Conservation (phyloP, 2,113 vertebrate genomes). For the Charina bottae region DNA sequence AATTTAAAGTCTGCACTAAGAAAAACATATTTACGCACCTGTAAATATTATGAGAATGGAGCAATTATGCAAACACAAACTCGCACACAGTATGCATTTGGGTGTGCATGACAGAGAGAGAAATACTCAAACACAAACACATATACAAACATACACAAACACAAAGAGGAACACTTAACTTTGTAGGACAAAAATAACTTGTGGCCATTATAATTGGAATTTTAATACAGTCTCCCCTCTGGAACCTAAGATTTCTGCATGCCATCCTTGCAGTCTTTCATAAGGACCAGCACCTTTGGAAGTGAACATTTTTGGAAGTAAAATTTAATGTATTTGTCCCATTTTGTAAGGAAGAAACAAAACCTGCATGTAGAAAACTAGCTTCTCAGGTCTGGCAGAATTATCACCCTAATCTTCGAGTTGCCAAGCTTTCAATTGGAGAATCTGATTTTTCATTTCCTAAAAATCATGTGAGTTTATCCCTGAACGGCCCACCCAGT, state of each 20-base stretch:
- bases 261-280: not conserved
- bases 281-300: not conserved
- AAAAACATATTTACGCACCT: not conserved
- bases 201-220: not conserved
- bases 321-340: too few relatives aligned
- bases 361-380: not conserved
- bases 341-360: not conserved
- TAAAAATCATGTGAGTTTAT: not conserved
- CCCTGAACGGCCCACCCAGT: not conserved
- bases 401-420: not conserved
- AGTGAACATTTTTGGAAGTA: not conserved
- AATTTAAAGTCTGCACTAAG: not conserved
- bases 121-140: not conserved
- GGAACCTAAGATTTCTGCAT: not conserved
- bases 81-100: not conserved
- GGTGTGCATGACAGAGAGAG: not conserved
- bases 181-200: not conserved
- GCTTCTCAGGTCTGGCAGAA: not conserved
- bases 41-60: not conserved
- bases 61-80: not conserved
- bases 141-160: not conserved
- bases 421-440: not conserved
- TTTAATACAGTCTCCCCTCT: not conserved
- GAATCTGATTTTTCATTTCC: not conserved
- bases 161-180: not conserved